Conservation (phyloP, 2,888 invertebrate species). For the Trissolcus japonicus region DNA sequence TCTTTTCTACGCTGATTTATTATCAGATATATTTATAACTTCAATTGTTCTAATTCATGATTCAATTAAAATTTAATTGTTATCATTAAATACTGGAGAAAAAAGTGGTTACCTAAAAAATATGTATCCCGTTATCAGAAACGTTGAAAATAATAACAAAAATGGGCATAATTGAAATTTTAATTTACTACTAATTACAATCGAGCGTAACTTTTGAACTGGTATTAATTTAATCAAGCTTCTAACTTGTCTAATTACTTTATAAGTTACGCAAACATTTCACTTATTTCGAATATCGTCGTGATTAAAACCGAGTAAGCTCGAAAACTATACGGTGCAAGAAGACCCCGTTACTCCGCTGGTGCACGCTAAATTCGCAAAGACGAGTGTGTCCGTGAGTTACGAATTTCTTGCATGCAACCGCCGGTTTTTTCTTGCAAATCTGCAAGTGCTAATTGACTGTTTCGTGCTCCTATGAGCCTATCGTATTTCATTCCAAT, state of each 20-base stretch:
- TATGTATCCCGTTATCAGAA: no score
- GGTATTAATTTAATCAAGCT: no score
- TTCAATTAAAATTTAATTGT: no score
- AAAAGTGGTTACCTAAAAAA: no score
- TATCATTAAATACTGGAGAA: no score
- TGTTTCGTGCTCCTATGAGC: conserved; percentile 43
- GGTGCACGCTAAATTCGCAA: conserved; percentile 14
- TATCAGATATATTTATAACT: no score
- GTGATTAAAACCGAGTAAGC: conserved; percentile 3
- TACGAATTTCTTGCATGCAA: conserved; percentile 24
- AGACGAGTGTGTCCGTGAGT: conserved; percentile 22
- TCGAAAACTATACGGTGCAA: background rate
- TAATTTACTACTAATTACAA: no score
- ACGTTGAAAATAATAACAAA: no score
- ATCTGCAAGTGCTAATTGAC: conserved; percentile 33
- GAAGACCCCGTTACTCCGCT: conserved; percentile 24
- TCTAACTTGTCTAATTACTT: conserved; percentile 15
- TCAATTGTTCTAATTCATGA: no score
- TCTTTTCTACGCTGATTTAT: no score
- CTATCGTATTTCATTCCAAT: conserved; percentile 44
- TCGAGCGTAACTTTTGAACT: background rate
- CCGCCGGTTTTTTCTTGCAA: conserved; percentile 4
- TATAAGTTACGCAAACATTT: conserved; percentile 25
- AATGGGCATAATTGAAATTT: no score
- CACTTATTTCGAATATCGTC: conserved; percentile 22